Evolutionary conservation across 2,888 invertebrate genomes (phyloP).

Genomic region (Pristionchus fissidentatus): DNA sequence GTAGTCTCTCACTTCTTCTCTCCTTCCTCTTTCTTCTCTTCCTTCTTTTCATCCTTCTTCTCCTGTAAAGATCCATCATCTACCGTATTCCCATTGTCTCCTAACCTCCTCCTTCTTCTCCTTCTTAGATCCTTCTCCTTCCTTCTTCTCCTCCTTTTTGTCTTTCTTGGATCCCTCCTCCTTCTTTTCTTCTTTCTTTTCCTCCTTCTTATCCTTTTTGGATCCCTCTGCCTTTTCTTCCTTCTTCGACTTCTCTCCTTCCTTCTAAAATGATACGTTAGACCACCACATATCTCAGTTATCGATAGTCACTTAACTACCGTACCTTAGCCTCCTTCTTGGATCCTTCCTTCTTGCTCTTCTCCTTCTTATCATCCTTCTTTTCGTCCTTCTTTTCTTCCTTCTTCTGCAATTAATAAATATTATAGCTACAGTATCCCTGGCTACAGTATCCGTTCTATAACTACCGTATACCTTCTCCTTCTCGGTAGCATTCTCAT

Average conservation of each 20-base stretch:
- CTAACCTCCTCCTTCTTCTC: neutral
- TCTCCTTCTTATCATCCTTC: neutral
- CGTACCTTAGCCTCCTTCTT: neutral
- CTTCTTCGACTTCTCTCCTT: constrained; percentile 3
- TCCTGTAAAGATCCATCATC: neutral
- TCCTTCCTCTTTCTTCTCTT: constrained; percentile 1
- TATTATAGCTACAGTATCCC: neutral
- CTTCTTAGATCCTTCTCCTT: neutral
- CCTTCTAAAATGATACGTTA: neutral
- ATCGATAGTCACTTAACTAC: no score
- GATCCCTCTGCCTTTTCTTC: constrained; percentile 13
- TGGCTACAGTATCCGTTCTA: neutral
- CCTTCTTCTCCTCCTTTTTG: constrained; percentile 10
- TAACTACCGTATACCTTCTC: constrained; percentile 7
- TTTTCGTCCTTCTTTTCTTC: constrained; percentile 4
- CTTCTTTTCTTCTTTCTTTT: constrained; percentile 7
- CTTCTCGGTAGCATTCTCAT: constrained; percentile 28
- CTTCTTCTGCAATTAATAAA: neutral
- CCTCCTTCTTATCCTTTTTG: constrained; percentile 11
- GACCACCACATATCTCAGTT: neutral
- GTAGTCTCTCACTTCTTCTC: constrained; percentile 7
- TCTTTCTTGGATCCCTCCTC: neutral
- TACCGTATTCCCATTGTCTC: neutral
- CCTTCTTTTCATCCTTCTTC: constrained; percentile 19
- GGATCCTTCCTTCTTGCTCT: constrained; percentile 22